Evolutionary conservation across 2,113 vertebrate genomes (phyloP), one percentile per base, ranked within the genome.

Genomic region (Craseonycteris thonglongyai): DNA sequence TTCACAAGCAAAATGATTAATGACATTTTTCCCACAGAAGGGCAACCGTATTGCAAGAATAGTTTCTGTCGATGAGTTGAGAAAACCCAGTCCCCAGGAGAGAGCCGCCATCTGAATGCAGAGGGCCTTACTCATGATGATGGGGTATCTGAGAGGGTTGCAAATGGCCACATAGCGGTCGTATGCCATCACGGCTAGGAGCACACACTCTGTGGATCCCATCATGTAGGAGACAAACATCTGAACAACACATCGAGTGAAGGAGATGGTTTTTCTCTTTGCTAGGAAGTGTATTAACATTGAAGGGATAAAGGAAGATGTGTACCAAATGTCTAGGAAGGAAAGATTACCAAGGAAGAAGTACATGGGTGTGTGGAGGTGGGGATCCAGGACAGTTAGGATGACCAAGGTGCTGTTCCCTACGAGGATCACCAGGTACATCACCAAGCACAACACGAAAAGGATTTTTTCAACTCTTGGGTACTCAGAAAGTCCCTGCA

Each of bases 321-420:
- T 96, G 35, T 92, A 96, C 12, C 76, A 94, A 68, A 91, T 83
- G 24, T 96, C 96, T 91, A 96, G 63, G 58, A 96, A 96, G 63
- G 95, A 97, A 58, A 97, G 89, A 59, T 94, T 96, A 30, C 95
- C 66, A 51, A 97, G 95, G 92, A 98, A 96, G 78, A 95, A 96
- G 92, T 96, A 96, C 95, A 95, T 97, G 93, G 93, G 86, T 0
- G 18, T 87, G 28, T 96, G 95, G 79, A 98, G 96, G 26, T 0
- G 7, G 66, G 83, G 33, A 42, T 95, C 87, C 45, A 91, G 78
- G 56, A 75, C 47, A 28, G 56, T 96, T 59, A 97, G 35, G 49
- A 65, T 28, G 33, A 96, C 92, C 72, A 89, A 90, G 26, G 65
- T 86, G 51, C 91, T 63, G 42, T 97, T 97, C 42, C 96, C 96